Evolutionary conservation across 2,888 invertebrate genomes (phyloP), one percentile per base, ranked within the genome.

Genomic region (Nomada ferruginata): DNA sequence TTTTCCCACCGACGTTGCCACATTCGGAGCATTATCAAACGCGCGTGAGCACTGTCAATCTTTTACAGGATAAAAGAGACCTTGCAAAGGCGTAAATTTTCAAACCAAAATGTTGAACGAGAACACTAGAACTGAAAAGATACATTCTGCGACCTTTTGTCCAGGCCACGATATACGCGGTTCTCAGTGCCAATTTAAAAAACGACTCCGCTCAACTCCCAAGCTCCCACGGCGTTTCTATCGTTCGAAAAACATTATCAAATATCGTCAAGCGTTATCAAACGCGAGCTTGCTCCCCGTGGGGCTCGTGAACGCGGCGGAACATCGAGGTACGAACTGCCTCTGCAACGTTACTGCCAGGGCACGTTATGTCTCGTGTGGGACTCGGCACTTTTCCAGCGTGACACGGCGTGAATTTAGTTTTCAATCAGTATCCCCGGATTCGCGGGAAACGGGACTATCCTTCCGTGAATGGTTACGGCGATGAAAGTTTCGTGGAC

Each of bases 401-500:
- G 36, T 15, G 42, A 18, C 20, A 20, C 13, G 29, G 10, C 50
- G 18, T 63, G 29, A 64, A 52, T 77, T 29, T 23, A 53, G 77
- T 76, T 79, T 76, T 64, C 63, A 59, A 44, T 44, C 52, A 2
- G 52, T 13, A 18, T 69, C 70, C 59, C 26, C 59, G 69, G 79
- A 29, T 65, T 52, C 64, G 60, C 64, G 53, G 79, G 44, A 52
- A 50, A 36, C 18, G 2, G 52, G 29, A 50, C 77, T 65, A 79
- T 79, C 77, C 59, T 60, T 15, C 15, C 23, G 44, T 52, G 63
- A 65, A 76, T 70, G 69, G 64, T 52, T 44, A 57, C 61, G 57
- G 79, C 36, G 77, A 79, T 79, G 79, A 79, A 79, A 79, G 79
- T 77, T 76, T 52, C 79, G 55, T 44, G 63, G 57, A n/a, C 68